Evolutionary conservation across 2,113 vertebrate genomes (phyloP), one percentile per base, ranked within the genome.

Genomic region (Dasypus novemcinctus): DNA sequence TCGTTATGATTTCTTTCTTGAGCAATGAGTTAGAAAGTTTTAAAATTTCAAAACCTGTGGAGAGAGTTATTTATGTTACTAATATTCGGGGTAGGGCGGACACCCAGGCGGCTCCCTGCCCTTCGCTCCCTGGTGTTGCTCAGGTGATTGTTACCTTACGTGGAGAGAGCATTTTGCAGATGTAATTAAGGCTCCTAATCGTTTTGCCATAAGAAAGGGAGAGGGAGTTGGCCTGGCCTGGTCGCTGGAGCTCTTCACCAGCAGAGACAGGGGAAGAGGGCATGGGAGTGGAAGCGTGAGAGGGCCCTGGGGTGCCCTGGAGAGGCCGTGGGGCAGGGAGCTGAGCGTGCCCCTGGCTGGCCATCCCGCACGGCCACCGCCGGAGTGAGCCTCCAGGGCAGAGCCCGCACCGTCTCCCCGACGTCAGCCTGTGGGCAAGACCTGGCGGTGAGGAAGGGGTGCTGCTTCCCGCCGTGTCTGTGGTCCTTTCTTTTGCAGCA

Each of bases 201-300:
- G 21, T 57, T 57, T 57, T 57, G 54, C 54, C 18, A 5, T 57
- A 57, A 57, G 54, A 57, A 57, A 57, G 54, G 54, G 20, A 57
- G 54, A 57, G 20, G 27, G 7, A 41, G n/a, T 41, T 38, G 54
- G 38, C 36, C 23, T 81, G 17, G 25, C 18, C 5, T 57, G 5
- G 18, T 57, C 18, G 21, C 54, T 21, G 18, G 54, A 57, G 54
- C 54, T 57, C 54, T 5, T 57, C 4, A 57, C 1, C 3, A 57
- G 54, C 54, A 6, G 54, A 20, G 52, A 54, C 52, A 15, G 36
- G 5, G 7, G 25, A 38, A 81, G 79, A 12, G 36, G 36, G 20
- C 2, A 9, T 31, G 12, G 14, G 9, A 15, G 20, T 15, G 1
- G 25, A 20, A 2, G 36, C 54, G 3, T 2, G 57, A 12, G 54